Evolutionary conservation across 2,888 invertebrate genomes (phyloP), one percentile per base, ranked within the genome.

Genomic region (Xestobium rufovillosum): DNA sequence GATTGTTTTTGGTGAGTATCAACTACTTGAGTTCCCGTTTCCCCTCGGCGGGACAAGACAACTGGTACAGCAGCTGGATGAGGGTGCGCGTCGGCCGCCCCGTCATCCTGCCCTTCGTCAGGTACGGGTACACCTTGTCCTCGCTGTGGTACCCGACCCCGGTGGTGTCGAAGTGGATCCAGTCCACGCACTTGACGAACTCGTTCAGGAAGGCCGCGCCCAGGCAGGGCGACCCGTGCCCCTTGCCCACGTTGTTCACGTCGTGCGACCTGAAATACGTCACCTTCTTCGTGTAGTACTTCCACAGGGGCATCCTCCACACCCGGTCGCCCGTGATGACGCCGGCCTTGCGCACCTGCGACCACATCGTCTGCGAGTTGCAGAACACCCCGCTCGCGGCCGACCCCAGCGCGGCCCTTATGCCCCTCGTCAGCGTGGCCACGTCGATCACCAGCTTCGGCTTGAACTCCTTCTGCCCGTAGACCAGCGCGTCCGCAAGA

Each of bases 401-500:
- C 4, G 66, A 61, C 2, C 76, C 76, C 15, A 76, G 52, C 8
- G 74, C 72, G 13, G 70, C 63, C 30, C 61, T 56, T 26, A 73
- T 67, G 11, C 64, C 76, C 12, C 70, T 73, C 19, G 83, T 82
- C 32, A 83, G 66, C 16, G 82, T 82, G 14, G 80, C 83, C 45
- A 84, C 72, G 53, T 83, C 83, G 12, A 85, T 59, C 19, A 83
- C 71, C 12, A 79, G 65, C 25, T 69, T 61, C 1, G 83, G 78
- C 30, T 71, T 71, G 58, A 74, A 69, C 46, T 48, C 36, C 10
- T 64, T 55, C 61, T 74, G 66, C 0, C 62, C 62, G 34, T 61
- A 63, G n/a, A 57, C 56, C 8, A 67, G 39, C 2, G 61, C 62
- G 39, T 61, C 61, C 1, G 61, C 64, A 34, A 66, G 37, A 8